phyloP scores from a whole-genome alignment of 2,113 vertebrate genomes.

The Sphaerodactylus townsendi region DNA sequence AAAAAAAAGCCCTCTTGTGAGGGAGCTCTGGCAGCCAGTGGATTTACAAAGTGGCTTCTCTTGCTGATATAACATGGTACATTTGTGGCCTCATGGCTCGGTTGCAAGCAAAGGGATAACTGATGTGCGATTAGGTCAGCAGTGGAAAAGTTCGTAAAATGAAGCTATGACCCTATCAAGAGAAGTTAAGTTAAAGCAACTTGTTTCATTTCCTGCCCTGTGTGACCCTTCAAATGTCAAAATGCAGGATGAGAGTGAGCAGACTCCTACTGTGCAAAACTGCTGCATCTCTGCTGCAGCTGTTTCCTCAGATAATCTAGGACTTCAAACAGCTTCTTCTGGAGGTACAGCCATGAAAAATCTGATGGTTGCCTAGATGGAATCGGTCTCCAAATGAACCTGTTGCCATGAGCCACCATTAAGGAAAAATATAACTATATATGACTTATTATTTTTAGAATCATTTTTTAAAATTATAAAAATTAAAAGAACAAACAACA shows the following conservation, averaged over 20 bases:
- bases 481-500: not conserved
- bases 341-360: not conserved
- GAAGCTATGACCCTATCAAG: conserved; percentile 1
- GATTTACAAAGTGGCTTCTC: conserved; percentile 4
- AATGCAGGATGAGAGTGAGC: not conserved
- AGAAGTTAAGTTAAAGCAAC: not conserved
- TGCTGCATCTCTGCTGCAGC: not conserved
- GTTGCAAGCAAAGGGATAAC: conserved; percentile 1
- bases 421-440: not conserved
- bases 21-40: not conserved
- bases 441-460: not conserved
- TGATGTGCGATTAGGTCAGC: conserved; percentile 1
- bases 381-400: not conserved
- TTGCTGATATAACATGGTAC: not conserved
- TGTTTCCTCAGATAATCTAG: not conserved
- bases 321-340: not conserved
- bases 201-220: not conserved
- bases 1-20: not conserved
- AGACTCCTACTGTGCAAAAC: not conserved
- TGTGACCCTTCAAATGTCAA: not conserved
- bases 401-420: not conserved
- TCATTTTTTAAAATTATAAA: not conserved
- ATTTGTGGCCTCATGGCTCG: not conserved
- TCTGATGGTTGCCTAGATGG: not conserved
- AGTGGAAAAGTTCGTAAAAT: not conserved